Evolutionary conservation across 2,113 vertebrate species (phyloP).

Genomic region (Callaeas wilsoni): DNA sequence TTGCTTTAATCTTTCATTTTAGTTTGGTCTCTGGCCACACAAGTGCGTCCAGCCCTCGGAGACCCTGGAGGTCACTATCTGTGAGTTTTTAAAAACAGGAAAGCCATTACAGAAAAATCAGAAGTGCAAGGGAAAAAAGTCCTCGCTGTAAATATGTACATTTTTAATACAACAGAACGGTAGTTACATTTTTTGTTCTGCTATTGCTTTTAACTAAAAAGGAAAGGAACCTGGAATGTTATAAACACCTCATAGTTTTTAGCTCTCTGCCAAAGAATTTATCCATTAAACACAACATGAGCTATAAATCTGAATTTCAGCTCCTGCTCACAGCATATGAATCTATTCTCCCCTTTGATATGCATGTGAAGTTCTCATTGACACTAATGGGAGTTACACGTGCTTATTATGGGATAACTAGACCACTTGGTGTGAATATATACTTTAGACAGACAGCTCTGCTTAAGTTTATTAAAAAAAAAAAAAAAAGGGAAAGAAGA

Average conservation of each 20-base stretch:
- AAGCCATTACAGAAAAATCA: constrained; percentile 54
- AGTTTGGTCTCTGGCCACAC: constrained; percentile 64
- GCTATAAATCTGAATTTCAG: constrained; percentile 73
- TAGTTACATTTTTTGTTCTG: constrained; percentile 47
- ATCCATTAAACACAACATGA: constrained; percentile 69
- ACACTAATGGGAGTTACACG: constrained; percentile 57
- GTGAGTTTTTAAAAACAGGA: constrained; percentile 60
- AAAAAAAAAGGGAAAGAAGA: neutral
- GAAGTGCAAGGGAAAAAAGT: neutral
- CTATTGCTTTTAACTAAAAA: constrained; percentile 71
- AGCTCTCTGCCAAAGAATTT: constrained; percentile 66
- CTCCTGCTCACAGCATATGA: constrained; percentile 59
- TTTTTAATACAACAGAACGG: constrained; percentile 61
- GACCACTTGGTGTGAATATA: constrained; percentile 57
- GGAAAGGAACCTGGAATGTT: constrained; percentile 64
- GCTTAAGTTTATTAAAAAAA: neutral
- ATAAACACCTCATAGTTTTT: constrained; percentile 67
- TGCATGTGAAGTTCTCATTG: constrained; percentile 65
- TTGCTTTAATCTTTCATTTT: constrained; percentile 72
- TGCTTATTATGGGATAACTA: constrained; percentile 61
- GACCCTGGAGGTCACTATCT: constrained; percentile 54
- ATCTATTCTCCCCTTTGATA: constrained; percentile 67
- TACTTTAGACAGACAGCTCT: constrained; percentile 60
- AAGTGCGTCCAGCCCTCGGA: constrained; percentile 55
- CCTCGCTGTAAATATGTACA: constrained; percentile 13